These are phyloP conservation scores for Chlorocebus sabaeus DNA, from an alignment of 2,113 vertebrate species.

Conservation along the genomic window DNA sequence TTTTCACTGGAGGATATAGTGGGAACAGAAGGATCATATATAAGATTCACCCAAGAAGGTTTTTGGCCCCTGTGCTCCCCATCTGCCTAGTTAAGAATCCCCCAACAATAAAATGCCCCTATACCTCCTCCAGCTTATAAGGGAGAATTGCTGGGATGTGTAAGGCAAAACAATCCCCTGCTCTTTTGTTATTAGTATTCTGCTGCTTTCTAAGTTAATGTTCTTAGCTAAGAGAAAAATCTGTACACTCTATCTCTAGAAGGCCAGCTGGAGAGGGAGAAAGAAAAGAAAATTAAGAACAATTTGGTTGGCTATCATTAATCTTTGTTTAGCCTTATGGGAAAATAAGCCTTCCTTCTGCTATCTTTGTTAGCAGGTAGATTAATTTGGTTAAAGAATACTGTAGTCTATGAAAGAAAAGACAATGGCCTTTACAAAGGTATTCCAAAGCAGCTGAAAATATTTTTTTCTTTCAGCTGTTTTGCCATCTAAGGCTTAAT, in stretches of 20 bases:
- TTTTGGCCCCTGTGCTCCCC: background rate
- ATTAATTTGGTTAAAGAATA: conserved; percentile 46
- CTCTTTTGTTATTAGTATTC: background rate
- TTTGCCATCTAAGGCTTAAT: conserved; percentile 21
- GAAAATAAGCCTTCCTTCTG: conserved; percentile 29
- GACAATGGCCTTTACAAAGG: background rate
- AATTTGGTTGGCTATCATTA: conserved; percentile 35
- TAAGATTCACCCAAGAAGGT: background rate
- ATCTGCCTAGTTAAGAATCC: background rate
- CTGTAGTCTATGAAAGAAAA: background rate
- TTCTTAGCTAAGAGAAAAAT: conserved; percentile 42
- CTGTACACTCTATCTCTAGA: background rate
- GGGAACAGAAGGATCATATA: background rate
- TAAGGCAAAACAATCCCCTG: background rate
- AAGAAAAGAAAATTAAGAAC: conserved; percentile 60
- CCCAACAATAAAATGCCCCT: background rate
- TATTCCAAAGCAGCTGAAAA: conserved; percentile 16
- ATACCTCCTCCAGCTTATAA: background rate
- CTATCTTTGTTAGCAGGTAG: conserved; percentile 20
- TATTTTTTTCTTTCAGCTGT: conserved; percentile 21
- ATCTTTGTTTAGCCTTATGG: conserved; percentile 44
- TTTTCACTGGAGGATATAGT: background rate
- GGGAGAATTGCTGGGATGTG: background rate
- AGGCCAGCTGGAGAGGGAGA: background rate
- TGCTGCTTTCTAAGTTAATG: background rate